Evolutionary conservation across 2,797 vertebrate species (phyloP).

Genomic region (Sternarchorhynchus goeldii): DNA sequence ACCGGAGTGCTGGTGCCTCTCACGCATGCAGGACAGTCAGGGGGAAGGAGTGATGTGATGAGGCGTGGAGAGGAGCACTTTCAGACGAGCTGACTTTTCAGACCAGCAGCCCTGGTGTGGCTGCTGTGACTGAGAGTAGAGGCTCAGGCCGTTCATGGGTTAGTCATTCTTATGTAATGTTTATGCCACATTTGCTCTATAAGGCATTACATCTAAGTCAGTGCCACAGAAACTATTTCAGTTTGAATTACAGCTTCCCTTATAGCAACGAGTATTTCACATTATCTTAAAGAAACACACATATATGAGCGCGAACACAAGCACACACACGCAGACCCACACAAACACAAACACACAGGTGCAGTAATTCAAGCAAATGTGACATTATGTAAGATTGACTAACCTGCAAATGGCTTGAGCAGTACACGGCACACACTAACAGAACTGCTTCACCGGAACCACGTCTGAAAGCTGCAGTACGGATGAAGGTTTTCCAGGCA

Average conservation of each 20-base stretch:
- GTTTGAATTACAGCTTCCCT: background rate
- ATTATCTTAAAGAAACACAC: background rate
- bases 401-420: too few species aligned
- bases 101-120: background rate
- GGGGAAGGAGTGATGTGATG: background rate
- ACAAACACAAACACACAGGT: too few species aligned
- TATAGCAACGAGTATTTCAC: background rate
- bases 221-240: background rate
- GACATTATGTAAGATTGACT: too few species aligned
- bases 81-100: too few species aligned
- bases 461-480: too few species aligned
- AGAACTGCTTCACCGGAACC: too few species aligned
- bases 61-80: background rate
- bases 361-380: too few species aligned
- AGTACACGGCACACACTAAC: too few species aligned
- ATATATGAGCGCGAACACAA: too few species aligned
- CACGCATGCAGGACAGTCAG: slow-evolving; percentile 40
- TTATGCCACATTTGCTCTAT: background rate
- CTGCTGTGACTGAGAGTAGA: background rate
- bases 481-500: too few species aligned
- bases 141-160: background rate
- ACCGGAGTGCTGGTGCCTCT: slow-evolving; percentile 48
- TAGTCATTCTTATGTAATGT: slow-evolving; percentile 24
- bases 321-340: too few species aligned
- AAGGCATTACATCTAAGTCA: slow-evolving; percentile 9